These are phyloP conservation scores for Daboia siamensis DNA, from an alignment of 2,113 vertebrate genomes.

Conservation along the genomic window DNA sequence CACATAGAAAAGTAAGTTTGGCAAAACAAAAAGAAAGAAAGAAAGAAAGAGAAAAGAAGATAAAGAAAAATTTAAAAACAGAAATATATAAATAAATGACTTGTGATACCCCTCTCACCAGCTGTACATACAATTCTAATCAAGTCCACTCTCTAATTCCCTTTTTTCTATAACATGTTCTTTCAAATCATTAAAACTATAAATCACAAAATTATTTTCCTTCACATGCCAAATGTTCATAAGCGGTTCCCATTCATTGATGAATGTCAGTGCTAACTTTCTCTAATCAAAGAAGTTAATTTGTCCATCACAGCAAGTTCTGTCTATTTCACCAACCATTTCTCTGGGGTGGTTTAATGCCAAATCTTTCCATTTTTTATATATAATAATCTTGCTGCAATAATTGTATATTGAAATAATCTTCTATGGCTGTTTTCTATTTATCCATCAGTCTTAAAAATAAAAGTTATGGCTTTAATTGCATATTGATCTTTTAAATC, in stretches of 20 bases:
- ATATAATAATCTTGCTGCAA: neutral
- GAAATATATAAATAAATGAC: neutral
- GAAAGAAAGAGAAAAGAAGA: neutral
- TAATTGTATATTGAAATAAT: neutral
- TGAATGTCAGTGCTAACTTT: neutral
- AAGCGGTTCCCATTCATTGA: neutral
- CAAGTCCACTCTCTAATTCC: too few species aligned
- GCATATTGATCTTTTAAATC: neutral
- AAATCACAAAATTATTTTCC: neutral
- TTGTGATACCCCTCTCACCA: too few species aligned
- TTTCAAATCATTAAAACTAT: too few species aligned
- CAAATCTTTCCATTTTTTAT: neutral
- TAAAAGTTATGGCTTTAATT: neutral
- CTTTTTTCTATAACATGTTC: too few species aligned
- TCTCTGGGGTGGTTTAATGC: neutral
- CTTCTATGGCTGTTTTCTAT: neutral
- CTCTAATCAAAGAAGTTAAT: neutral
- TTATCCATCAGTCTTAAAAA: neutral
- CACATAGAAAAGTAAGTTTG: too few species aligned
- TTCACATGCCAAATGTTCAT: neutral
- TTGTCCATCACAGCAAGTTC: neutral
- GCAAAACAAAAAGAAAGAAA: too few species aligned
- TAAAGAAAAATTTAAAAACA: neutral
- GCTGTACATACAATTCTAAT: too few species aligned
- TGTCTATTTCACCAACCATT: neutral